Conservation (phyloP, 2,113 vertebrate species). For the Micronycteris hirsuta region DNA sequence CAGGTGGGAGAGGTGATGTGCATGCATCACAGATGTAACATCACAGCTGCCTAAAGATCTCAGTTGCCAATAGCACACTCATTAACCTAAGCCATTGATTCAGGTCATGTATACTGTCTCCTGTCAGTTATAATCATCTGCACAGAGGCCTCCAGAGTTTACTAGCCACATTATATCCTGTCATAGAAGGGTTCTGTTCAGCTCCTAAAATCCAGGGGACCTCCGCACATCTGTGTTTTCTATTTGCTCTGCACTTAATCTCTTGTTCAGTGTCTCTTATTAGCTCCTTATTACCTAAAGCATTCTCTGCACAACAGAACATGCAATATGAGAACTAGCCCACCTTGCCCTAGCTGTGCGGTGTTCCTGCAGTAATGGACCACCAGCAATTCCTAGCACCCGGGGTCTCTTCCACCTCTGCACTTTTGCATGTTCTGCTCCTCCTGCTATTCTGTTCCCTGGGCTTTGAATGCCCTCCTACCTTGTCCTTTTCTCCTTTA, state of each 20-base stretch:
- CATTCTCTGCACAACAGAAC: neutral
- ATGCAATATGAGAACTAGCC: neutral
- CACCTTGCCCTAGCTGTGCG: too few relatives aligned
- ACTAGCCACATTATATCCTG: neutral
- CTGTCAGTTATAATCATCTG: neutral
- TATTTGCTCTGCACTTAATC: rapidly evolving
- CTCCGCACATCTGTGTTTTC: neutral
- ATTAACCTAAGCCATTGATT: neutral
- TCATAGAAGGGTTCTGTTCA: neutral
- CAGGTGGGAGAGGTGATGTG: neutral
- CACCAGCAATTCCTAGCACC: neutral
- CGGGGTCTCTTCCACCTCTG: neutral
- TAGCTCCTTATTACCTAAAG: neutral
- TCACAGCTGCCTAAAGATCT: neutral
- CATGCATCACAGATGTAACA: neutral
- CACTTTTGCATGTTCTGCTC: neutral
- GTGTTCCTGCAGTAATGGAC: neutral
- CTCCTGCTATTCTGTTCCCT: too few relatives aligned
- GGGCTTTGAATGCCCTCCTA: too few relatives aligned
- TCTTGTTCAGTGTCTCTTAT: neutral
- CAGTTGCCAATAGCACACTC: neutral
- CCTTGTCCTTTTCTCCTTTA: neutral
- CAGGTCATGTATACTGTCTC: neutral
- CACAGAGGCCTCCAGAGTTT: neutral
- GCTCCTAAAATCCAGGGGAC: neutral